phyloP scores from a whole-genome alignment of 2,113 vertebrate genomes.

The Oreochromis niloticus region DNA sequence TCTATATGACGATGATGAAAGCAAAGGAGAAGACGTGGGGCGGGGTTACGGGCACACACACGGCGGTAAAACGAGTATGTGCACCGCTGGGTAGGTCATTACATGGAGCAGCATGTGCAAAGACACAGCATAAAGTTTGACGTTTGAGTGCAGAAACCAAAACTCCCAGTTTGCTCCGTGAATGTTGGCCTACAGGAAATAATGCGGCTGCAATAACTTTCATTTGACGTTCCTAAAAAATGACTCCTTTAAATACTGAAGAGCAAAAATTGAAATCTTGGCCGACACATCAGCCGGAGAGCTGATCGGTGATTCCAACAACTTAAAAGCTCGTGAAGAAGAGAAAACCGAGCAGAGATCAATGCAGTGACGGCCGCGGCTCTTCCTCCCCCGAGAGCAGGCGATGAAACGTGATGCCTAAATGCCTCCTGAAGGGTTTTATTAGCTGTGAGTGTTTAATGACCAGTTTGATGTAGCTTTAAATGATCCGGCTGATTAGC shows the following conservation, averaged over 20 bases:
- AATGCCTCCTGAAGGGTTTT: neutral
- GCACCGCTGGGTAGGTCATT: rapidly evolving
- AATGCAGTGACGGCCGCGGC: neutral
- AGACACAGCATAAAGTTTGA: neutral
- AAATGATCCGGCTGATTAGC: neutral
- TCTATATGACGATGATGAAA: neutral
- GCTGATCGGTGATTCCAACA: neutral
- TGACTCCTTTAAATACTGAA: neutral
- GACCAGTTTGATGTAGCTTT: neutral
- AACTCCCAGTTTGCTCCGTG: neutral
- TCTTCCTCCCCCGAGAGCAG: neutral
- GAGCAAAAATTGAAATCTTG: neutral
- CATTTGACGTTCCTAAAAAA: neutral
- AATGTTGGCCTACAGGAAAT: neutral
- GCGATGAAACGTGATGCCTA: neutral
- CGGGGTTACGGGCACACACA: neutral
- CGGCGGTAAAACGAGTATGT: neutral
- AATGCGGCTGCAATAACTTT: neutral
- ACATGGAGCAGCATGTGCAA: neutral
- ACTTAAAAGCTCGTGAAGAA: neutral
- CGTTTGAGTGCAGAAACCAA: neutral
- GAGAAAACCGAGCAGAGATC: neutral
- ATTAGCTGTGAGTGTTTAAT: neutral
- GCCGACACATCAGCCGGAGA: neutral
- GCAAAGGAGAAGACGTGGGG: neutral